Conservation (phyloP, 2,797 vertebrate genomes). For the Hyperoplus immaculatus region DNA sequence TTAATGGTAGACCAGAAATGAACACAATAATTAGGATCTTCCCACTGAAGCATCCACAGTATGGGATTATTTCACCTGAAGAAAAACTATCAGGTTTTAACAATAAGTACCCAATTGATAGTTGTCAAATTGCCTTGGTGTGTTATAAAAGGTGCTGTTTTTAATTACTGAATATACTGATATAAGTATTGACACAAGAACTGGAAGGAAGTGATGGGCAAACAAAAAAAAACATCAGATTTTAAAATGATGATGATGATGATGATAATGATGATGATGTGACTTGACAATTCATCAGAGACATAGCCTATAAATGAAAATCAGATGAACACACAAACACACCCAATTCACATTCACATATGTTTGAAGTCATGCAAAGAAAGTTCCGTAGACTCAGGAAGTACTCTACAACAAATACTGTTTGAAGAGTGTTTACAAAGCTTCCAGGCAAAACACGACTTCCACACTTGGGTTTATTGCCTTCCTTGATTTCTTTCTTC, state of each 20-base stretch:
- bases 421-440: conserved; percentile 63
- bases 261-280: conserved; percentile 2
- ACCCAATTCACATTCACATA: conserved; percentile 9
- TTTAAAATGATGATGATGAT: conserved; percentile 15
- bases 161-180: background rate
- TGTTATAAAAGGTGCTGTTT: background rate
- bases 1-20: background rate
- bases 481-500: background rate
- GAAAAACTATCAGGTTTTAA: background rate
- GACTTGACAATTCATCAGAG: conserved; percentile 24
- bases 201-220: background rate
- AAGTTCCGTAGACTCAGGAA: conserved; percentile 45
- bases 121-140: background rate
- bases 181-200: background rate
- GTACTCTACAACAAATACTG: conserved; percentile 50
- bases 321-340: conserved; percentile 13
- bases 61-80: background rate
- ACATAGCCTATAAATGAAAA: conserved; percentile 41
- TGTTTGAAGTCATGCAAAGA: conserved; percentile 23
- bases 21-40: background rate
- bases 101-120: background rate
- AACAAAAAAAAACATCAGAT: conserved; percentile 39
- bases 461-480: conserved; percentile 34
- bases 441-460: conserved; percentile 56
- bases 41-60: background rate